phyloP scores from a whole-genome alignment of 1,140 invertebrate genomes.

The Aphaenogaster floridana region DNA sequence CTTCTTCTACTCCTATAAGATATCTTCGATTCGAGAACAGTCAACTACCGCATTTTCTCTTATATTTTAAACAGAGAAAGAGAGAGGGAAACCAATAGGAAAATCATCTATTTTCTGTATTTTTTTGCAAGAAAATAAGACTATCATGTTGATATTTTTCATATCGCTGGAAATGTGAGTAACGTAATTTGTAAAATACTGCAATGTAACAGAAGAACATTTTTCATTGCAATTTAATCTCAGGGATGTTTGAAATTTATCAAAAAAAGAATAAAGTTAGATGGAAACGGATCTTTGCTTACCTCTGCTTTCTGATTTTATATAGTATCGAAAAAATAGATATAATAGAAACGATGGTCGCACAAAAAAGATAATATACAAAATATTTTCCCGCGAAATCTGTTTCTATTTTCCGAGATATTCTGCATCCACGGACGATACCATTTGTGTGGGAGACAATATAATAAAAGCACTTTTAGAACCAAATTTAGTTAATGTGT shows the following conservation, averaged over 20 bases:
- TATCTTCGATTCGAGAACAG: conserved; percentile 44
- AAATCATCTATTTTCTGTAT: neutral
- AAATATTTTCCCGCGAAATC: neutral
- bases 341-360: neutral
- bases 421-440: neutral
- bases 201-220: neutral
- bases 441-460: neutral
- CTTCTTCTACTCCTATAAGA: neutral
- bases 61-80: conserved; percentile 9
- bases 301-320: neutral
- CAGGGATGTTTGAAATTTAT: neutral
- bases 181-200: neutral
- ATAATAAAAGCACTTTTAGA: conserved; percentile 14
- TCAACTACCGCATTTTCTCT: conserved; percentile 37
- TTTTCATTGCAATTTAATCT: neutral
- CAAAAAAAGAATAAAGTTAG: neutral
- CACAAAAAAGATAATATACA: neutral
- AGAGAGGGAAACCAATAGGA: neutral
- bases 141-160: neutral
- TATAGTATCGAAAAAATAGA: neutral
- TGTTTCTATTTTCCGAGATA: neutral
- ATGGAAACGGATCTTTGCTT: neutral
- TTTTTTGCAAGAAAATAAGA: conserved; percentile 12
- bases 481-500: conserved; percentile 17
- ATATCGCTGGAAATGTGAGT: neutral